Conservation (phyloP, 2,797 vertebrate species). For the Takifugu ocellatus region DNA sequence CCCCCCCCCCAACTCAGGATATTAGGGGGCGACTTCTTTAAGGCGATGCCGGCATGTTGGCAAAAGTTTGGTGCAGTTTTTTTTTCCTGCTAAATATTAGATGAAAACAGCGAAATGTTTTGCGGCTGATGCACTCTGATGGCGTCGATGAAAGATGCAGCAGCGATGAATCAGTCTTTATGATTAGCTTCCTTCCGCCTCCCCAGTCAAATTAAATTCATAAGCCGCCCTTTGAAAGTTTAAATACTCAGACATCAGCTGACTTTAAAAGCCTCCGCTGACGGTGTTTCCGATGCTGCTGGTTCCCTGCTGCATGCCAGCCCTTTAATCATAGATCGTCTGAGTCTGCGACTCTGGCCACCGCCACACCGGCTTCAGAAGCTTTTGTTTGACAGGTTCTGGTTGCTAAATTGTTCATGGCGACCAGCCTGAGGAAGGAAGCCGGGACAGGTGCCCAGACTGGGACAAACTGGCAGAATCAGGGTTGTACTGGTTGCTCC, state of each 20-base stretch:
- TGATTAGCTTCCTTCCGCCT: background rate
- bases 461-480: too few species aligned
- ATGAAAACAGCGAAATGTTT: too few species aligned
- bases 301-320: background rate
- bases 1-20: constrained; percentile 18
- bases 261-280: background rate
- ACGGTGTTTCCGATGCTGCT: background rate
- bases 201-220: background rate
- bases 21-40: constrained; percentile 32
- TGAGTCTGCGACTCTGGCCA: too few species aligned
- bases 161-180: background rate
- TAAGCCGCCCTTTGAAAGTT: background rate
- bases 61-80: background rate
- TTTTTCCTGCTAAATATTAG: background rate
- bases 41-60: constrained; percentile 32
- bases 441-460: background rate
- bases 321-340: constrained; percentile 5
- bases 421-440: constrained; percentile 30
- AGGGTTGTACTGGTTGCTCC: background rate
- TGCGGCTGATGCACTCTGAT: background rate
- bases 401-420: background rate
- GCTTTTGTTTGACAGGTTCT: constrained; percentile 12
- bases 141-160: background rate
- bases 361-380: background rate
- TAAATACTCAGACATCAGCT: background rate